Base-by-base conservation (phyloP, 64 coral and sea anemone genomes). In the Hydrozoanthus tunicans region DNA sequence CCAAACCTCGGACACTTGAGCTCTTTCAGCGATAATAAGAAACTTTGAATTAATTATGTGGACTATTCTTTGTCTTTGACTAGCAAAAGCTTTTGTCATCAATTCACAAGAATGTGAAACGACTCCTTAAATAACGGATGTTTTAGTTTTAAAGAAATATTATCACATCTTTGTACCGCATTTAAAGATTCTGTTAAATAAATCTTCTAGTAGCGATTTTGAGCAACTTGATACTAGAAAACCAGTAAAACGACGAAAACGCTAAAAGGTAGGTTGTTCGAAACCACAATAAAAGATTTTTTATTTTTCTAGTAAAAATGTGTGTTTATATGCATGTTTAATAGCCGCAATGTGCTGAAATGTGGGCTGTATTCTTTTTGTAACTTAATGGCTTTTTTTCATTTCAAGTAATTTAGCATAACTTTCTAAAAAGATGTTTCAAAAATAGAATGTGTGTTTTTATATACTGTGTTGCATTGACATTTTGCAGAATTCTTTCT, bases 21-120 rank as follows among this genome's bases (percentile, higher is more conserved):
- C 58, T 88, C 24, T 88, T 73, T 61, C 62, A 26, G 17, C 15
- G 4, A 53, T 55, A 70, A 85, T 9, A 86, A 58, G 67, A 27
- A 59, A 51, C 26, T 64, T 20, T 88, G 84, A 73, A 88, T 88
- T 74, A 74, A 88, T 88, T 88, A 75, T 13, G 9, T 14, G 1
- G 20, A 24, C 69, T 59, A 66, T 15, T 83, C 81, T 83, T 83
- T 83, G 81, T 83, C 43, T 68, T 51, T 65, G 27, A 65, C 27
- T 54, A 51, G 81, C 62, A 68, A 56, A 71, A 70, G 56, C 23
- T 54, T 88, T 88, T 88, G 84, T 75, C 67, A 74, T 88, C 56
- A 23, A 43, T 27, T 88, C 69, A 61, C 69, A 88, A 88, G 84
- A 88, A 88, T 74, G 84, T 53, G 69, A 75, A 75, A 86, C 15